Base-by-base conservation (phyloP, 2,888 invertebrate species). In the Leucozona laternaria region DNA sequence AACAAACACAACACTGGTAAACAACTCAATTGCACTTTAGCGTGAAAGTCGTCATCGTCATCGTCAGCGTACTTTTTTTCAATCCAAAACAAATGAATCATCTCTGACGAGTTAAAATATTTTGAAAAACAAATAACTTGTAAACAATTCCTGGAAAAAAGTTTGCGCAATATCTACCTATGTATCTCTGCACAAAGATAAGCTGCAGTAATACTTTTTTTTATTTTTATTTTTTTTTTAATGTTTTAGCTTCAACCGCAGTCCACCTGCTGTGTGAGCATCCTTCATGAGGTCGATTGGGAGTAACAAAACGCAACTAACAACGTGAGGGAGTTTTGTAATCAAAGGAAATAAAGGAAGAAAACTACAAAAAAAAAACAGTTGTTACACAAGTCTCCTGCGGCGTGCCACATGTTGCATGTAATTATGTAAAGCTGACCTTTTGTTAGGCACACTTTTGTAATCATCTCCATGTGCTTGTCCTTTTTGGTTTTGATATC, bases 31-130 rank as follows among this genome's bases (percentile, higher is more conserved):
- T 79, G 79, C 76, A 80, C 43, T 43, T 66, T 34, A 37, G 45
- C 37, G 71, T 45, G 71, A 84, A 76, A 76, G 66, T 60, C 60
- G 60, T 68, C 80, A 66, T 43, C 45, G 40, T 20, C 28, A 28
- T 0, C 2, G 0, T 31, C 8, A 4, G 4, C 4, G 6, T 28
- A 4, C 8, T 31, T 31, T 28, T 64, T 68, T 55, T 72, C 5
- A 25, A 55, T 66, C 66, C 72, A 85, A 50, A 85, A 85, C 84
- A 85, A 79, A 85, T 85, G 84, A 85, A 79, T 85, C 84, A 85
- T 45, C 62, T 43, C 22, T 31, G 8, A 31, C 31, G 20, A 34
- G 43, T 20, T 64, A 76, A 83, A 79, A 84, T 25, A 75, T 20
- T 34, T 55, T 28, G 22, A 34, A 66, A 71, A 66, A 57, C 28